Evolutionary conservation across 2,888 invertebrate genomes (phyloP).

Genomic region (Dryobotodes eremita): DNA sequence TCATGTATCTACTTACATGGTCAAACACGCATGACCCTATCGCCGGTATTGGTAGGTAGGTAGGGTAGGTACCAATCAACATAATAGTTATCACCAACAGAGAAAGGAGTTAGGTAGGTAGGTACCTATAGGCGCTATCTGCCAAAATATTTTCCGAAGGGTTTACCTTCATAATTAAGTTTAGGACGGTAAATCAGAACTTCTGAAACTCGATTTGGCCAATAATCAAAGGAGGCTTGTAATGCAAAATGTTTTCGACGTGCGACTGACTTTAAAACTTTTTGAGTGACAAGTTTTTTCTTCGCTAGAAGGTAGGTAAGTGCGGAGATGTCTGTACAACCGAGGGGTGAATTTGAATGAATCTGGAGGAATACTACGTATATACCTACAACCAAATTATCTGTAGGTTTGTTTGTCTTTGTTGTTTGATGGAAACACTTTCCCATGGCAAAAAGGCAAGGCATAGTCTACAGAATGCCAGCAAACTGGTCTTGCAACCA

Average conservation of each 20-base stretch:
- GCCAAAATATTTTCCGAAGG: slow-evolving; percentile 5
- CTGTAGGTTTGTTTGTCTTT: not conserved
- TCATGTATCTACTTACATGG: no score
- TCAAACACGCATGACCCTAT: no score
- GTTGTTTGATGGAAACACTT: not conserved
- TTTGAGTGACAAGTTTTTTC: slow-evolving; percentile 71
- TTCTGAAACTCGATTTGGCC: slow-evolving; percentile 65
- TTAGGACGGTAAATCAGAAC: slow-evolving; percentile 42
- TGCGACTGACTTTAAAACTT: slow-evolving; percentile 61
- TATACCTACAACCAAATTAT: not conserved
- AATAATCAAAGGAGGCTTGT: slow-evolving; percentile 68
- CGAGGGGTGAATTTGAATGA: slow-evolving; percentile 71
- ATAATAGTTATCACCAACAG: no score
- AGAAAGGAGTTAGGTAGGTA: not conserved
- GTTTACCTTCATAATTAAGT: slow-evolving; percentile 23
- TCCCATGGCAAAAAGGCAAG: not conserved
- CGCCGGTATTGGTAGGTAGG: no score
- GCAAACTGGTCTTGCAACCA: not conserved
- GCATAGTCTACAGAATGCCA: not conserved
- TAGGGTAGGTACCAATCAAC: no score
- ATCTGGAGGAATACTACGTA: slow-evolving; percentile 20
- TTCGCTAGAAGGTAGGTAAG: slow-evolving; percentile 24
- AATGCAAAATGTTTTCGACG: slow-evolving; percentile 70
- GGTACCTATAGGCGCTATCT: not conserved
- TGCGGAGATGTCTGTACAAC: slow-evolving; percentile 13